Evolutionary conservation across 1,140 invertebrate genomes (phyloP).

Genomic region (Cyclargus thomasi): DNA sequence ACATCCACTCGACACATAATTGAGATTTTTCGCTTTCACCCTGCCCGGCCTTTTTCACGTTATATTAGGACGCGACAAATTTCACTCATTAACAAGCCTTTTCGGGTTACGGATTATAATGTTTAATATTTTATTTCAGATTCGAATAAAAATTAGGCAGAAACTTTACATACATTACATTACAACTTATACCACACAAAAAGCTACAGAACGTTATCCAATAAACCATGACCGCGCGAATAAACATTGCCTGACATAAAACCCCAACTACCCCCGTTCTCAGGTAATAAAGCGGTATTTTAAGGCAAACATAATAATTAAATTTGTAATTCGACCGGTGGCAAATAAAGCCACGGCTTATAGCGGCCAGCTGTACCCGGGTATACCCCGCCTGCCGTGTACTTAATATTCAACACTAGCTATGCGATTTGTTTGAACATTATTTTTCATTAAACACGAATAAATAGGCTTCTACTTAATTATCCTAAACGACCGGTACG

Average conservation of each 20-base stretch:
- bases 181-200: neutral
- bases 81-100: constrained; percentile 14
- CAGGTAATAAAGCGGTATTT: constrained; percentile 29
- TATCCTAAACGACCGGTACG: neutral
- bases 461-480: neutral
- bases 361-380: constrained; percentile 50
- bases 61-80: constrained; percentile 19
- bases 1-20: constrained; percentile 44
- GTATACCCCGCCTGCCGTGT: constrained; percentile 21
- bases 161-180: no score
- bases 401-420: constrained; percentile 17
- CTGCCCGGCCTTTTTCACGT: constrained; percentile 10
- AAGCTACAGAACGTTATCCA: neutral
- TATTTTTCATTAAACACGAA: constrained; percentile 11
- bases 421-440: constrained; percentile 20
- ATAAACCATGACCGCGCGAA: neutral
- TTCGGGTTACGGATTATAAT: constrained; percentile 7
- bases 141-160: neutral
- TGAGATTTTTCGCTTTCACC: constrained; percentile 27
- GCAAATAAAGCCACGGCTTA: constrained; percentile 54
- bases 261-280: constrained; percentile 5
- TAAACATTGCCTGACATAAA: neutral
- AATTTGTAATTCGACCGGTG: constrained; percentile 35
- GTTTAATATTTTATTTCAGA: neutral
- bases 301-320: constrained; percentile 51